Conservation (phyloP, 2,113 vertebrate species). For the Rhinoptilus africanus region DNA sequence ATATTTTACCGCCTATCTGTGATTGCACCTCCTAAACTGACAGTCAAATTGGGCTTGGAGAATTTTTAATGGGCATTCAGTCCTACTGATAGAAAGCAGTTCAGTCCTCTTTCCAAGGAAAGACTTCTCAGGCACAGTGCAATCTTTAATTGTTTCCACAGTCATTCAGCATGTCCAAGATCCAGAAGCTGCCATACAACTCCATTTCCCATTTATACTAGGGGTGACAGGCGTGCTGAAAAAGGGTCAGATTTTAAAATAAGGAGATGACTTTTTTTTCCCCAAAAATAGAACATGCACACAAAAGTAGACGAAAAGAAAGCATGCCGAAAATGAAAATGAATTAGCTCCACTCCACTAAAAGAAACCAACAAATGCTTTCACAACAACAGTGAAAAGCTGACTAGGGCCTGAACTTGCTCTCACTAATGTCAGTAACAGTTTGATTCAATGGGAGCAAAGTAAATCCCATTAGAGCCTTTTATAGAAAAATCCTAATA, state of each 20-base stretch:
- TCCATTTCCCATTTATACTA: not conserved
- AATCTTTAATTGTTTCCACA: conserved; percentile 3
- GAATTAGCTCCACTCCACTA: conserved; percentile 2
- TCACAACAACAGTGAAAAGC: conserved; percentile 24
- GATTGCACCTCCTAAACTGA: not conserved
- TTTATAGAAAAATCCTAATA: conserved; percentile 44
- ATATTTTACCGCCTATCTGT: not conserved
- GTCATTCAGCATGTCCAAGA: not conserved
- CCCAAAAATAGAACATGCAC: not conserved
- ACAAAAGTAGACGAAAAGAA: conserved; percentile 11
- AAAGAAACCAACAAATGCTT: conserved; percentile 35
- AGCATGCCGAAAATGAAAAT: not conserved
- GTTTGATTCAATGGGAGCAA: conserved; percentile 53
- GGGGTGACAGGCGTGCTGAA: not conserved
- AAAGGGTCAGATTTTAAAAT: not conserved
- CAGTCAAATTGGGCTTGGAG: not conserved
- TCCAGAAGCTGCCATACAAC: not conserved
- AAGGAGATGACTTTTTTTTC: not conserved
- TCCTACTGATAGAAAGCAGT: not conserved
- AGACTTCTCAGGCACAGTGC: not conserved
- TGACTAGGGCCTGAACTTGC: conserved; percentile 21
- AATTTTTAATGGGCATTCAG: not conserved
- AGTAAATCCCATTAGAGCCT: conserved; percentile 54
- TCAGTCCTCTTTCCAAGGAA: not conserved
- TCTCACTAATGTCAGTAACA: conserved; percentile 34